These are phyloP conservation scores for Ptilodon capucinus DNA, from an alignment of 2,888 invertebrate species.

Conservation along the genomic window DNA sequence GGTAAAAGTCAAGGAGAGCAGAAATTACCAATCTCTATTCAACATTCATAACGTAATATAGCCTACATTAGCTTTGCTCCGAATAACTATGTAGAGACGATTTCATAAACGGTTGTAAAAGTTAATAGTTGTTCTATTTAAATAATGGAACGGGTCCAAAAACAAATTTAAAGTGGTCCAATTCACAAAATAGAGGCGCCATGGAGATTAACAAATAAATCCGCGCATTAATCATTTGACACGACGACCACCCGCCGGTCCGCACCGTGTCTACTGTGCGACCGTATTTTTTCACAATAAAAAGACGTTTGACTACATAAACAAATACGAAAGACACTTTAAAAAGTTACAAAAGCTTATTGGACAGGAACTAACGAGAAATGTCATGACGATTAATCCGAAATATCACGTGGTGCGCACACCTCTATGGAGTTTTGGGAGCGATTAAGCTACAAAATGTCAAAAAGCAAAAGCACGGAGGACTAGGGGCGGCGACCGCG, in stretches of 20 bases:
- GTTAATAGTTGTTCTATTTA: slow-evolving; percentile 16
- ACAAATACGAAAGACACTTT: slow-evolving; percentile 35
- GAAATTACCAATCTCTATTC: not conserved
- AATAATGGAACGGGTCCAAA: slow-evolving; percentile 28
- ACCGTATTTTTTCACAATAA: slow-evolving; percentile 53
- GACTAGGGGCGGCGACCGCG: slow-evolving; percentile 80
- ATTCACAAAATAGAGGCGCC: slow-evolving; percentile 40
- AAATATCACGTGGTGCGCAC: slow-evolving; percentile 63
- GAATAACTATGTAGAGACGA: slow-evolving; percentile 1
- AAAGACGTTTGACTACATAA: slow-evolving; percentile 41
- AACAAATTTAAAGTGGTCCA: slow-evolving; percentile 35
- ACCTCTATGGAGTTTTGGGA: slow-evolving; percentile 69
- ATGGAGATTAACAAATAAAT: slow-evolving; percentile 52
- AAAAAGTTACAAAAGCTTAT: slow-evolving; percentile 27
- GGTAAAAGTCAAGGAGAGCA: not conserved
- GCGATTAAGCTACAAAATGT: slow-evolving; percentile 80
- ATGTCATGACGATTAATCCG: slow-evolving; percentile 23
- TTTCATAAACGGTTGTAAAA: slow-evolving; percentile 10
- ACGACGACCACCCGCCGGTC: slow-evolving; percentile 59
- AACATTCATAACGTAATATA: not conserved
- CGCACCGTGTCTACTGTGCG: slow-evolving; percentile 50
- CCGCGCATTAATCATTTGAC: slow-evolving; percentile 57
- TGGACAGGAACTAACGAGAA: slow-evolving; percentile 25
- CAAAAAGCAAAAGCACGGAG: slow-evolving; percentile 81
- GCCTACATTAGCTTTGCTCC: not conserved